Base-by-base conservation (phyloP, 2,113 vertebrate species). In the Tychaedon coryphoeus region DNA sequence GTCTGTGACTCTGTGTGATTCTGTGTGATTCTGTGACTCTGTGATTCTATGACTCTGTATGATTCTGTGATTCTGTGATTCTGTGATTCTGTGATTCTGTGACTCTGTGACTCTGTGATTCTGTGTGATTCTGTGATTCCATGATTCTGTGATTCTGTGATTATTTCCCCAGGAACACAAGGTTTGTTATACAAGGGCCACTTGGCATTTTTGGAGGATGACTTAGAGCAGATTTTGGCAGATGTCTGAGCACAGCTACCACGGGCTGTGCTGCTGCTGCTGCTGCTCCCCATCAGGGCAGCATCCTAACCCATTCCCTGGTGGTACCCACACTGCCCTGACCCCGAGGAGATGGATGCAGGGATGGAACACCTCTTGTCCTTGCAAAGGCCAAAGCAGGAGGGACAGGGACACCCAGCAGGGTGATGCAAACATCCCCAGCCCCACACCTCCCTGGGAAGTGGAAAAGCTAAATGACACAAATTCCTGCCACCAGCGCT, bases 341-440 rank as follows among this genome's bases (percentile, higher is more conserved):
- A n/a, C 11, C 33, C 42, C 9, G 3, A 0, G 0, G 53, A 34
- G 50, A 1, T 4, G 86, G 57, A 34, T 1, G 2, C n/a, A 8
- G 43, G 36, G 18, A 19, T 14, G 36, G 40, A 75, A 69, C 53
- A 29, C 1, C 50, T 51, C n/a, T 36, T 24, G 43, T 31, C 48
- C 6, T 2, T 8, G 25, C 47, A 28, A 10, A 33, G n/a, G n/a
- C 19, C n/a, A 6, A 25, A 16, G 51, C 74, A 20, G 72, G 36
- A 70, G 60, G 43, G 50, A 28, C 34, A 45, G 61, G 65, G 45
- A 70, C 53, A 28, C 29, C 6, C 1, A 1, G 64, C 51, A 33
- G 33, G 2, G 4, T 65, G 86, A 75, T 71, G 92, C 79, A 77
- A 43, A 0, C 1, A 36, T 1, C 36, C 40, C 18, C 23, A 0